Percentiles rank a stretch among this genome's conserved stretches.
phyloP scores from a whole-genome alignment of 1,140 invertebrate species.

The Agrypnia vestita region DNA sequence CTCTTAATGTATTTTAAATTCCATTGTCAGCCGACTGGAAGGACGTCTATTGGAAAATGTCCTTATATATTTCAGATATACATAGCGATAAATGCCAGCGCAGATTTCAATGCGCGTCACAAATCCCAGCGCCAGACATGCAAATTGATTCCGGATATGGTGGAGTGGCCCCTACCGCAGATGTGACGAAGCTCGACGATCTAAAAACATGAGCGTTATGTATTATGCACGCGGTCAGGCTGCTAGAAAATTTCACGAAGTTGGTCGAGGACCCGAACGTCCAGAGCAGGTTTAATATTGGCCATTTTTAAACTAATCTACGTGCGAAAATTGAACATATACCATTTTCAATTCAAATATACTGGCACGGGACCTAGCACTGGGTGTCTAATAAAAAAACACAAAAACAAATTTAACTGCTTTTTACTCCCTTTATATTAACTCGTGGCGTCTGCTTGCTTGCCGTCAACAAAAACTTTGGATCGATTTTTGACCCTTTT shows the following conservation, averaged over 20 bases:
- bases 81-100: slow-evolving; percentile 10
- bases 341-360: not conserved
- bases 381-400: no score
- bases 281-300: not conserved
- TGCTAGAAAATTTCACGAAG: not conserved
- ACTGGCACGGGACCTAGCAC: no score
- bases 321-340: not conserved
- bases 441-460: no score
- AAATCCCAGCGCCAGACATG: slow-evolving; percentile 24
- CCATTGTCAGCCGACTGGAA: slow-evolving; percentile 21
- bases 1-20: slow-evolving; percentile 36
- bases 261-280: not conserved
- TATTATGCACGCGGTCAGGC: not conserved
- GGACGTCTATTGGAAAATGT: slow-evolving; percentile 29
- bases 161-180: not conserved
- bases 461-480: no score
- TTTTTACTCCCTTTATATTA: no score
- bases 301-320: not conserved
- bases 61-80: slow-evolving; percentile 30
- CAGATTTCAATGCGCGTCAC: not conserved
- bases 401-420: no score
- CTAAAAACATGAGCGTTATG: no score
- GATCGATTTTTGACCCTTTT: no score
- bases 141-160: slow-evolving; percentile 32
- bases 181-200: not conserved